Evolutionary conservation across 2,113 vertebrate genomes (phyloP).

Genomic region (Pygoscelis adeliae): DNA sequence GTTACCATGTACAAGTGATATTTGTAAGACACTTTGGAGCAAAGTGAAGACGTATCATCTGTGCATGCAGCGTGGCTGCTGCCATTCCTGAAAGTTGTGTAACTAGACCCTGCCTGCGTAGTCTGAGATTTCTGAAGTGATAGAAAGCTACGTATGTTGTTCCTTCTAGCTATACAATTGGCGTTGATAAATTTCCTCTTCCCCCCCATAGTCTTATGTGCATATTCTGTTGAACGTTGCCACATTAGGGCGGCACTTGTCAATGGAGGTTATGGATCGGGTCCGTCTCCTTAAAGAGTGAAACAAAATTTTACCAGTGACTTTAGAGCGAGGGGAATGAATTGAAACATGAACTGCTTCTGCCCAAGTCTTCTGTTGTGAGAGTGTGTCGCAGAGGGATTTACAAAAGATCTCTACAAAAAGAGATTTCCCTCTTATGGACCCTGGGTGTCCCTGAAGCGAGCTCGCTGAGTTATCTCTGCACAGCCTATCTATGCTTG

Average conservation of each 20-base stretch:
- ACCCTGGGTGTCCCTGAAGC: neutral
- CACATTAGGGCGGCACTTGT: neutral
- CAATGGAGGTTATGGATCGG: neutral
- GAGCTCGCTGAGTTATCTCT: neutral
- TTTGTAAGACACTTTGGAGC: neutral
- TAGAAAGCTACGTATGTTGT: neutral
- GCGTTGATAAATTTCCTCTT: neutral
- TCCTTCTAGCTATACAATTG: neutral
- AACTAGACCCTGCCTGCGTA: neutral
- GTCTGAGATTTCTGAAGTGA: neutral
- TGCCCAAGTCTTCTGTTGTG: fast-evolving
- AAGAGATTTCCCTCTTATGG: neutral
- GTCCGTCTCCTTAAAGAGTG: neutral
- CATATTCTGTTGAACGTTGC: neutral
- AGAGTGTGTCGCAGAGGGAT: neutral
- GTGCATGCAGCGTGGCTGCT: neutral
- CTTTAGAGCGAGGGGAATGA: neutral
- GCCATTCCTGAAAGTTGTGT: neutral
- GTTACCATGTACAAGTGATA: neutral
- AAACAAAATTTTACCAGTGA: neutral
- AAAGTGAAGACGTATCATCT: neutral
- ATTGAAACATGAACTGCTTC: neutral
- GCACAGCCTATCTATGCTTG: neutral
- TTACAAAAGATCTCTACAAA: neutral
- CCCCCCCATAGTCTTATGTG: fast-evolving